Evolutionary conservation across 2,113 vertebrate species (phyloP).

Genomic region (Felis catus): DNA sequence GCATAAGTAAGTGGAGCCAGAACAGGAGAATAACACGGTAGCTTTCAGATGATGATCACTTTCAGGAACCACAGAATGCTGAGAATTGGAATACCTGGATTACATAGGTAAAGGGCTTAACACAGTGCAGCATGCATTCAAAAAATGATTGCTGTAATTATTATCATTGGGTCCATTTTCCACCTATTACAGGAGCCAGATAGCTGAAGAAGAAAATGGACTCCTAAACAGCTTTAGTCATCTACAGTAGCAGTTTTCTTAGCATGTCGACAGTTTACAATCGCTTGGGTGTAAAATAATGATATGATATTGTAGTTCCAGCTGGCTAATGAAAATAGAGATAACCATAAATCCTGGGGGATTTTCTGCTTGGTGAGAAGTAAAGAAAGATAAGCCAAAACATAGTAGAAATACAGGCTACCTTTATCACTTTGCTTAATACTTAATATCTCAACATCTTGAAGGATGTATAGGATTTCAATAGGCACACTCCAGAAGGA

Average conservation of each 20-base stretch:
- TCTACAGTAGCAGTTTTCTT: slow-evolving; percentile 47
- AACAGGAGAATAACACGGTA: not conserved
- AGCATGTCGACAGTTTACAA: slow-evolving; percentile 8
- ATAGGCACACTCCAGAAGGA: not conserved
- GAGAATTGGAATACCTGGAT: not conserved
- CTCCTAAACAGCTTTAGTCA: slow-evolving; percentile 42
- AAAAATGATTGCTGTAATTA: not conserved
- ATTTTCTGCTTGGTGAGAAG: slow-evolving; percentile 36
- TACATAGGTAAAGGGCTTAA: not conserved
- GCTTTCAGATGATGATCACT: not conserved
- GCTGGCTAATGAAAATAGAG: slow-evolving; percentile 56
- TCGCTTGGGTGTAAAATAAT: slow-evolving; percentile 64
- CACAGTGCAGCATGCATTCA: not conserved
- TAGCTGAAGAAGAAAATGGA: slow-evolving; percentile 34
- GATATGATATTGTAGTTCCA: slow-evolving; percentile 10
- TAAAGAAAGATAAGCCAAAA: slow-evolving; percentile 46
- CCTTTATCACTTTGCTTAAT: not conserved
- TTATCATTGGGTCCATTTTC: slow-evolving; percentile 26
- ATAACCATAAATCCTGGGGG: slow-evolving; percentile 14
- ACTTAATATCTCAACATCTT: slow-evolving; percentile 40
- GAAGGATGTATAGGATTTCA: slow-evolving; percentile 32
- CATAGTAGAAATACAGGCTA: not conserved
- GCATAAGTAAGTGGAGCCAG: not conserved
- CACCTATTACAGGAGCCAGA: not conserved
- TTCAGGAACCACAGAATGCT: not conserved